Evolutionary conservation across 2,888 invertebrate genomes (phyloP).

Genomic region (Phytoseiulus persimilis): DNA sequence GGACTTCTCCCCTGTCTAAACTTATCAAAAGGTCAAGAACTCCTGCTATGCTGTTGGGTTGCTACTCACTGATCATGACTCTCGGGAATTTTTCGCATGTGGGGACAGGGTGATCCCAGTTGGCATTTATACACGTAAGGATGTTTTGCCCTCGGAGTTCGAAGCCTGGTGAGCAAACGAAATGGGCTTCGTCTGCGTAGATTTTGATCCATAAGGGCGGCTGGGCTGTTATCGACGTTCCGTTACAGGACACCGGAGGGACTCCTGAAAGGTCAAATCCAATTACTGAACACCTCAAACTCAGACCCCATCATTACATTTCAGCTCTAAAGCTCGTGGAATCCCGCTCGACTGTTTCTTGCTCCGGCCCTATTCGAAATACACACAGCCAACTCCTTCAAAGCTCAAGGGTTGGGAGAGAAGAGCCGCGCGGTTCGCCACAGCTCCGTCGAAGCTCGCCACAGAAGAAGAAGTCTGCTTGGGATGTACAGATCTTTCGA

Average conservation of each 20-base stretch:
- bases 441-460: too few relatives aligned
- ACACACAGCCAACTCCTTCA: too few relatives aligned
- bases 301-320: too few relatives aligned
- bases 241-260: neutral
- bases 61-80: neutral
- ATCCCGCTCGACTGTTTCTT: too few relatives aligned
- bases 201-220: neutral
- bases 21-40: neutral
- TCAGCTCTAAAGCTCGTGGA: too few relatives aligned
- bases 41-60: neutral
- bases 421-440: too few relatives aligned
- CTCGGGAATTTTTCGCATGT: neutral
- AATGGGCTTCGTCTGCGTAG: neutral
- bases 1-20: too few relatives aligned
- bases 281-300: too few relatives aligned
- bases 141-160: neutral
- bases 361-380: too few relatives aligned
- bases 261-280: neutral
- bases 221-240: neutral
- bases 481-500: too few relatives aligned
- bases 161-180: constrained; percentile 6
- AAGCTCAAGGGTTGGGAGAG: too few relatives aligned
- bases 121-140: neutral
- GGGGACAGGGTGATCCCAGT: neutral
- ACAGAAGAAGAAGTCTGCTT: too few relatives aligned